Conservation (phyloP, 1,140 invertebrate species). For the Ooceraea biroi region DNA sequence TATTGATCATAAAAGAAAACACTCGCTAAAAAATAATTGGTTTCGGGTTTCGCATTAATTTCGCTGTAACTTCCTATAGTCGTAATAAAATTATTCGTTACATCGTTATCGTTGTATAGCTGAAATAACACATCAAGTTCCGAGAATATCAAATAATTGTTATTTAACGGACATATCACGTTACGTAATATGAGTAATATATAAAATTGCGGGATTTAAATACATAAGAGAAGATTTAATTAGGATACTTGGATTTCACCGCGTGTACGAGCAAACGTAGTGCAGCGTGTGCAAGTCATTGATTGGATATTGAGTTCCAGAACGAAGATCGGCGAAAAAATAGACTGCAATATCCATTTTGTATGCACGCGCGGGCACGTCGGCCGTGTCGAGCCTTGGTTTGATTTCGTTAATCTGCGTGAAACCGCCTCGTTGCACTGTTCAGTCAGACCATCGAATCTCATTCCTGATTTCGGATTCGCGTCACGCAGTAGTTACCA, state of each 20-base stretch:
- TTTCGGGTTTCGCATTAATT: not conserved
- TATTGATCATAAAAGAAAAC: not conserved
- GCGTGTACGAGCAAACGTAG: not conserved
- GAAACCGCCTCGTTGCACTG: slow-evolving; percentile 42
- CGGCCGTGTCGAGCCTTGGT: slow-evolving; percentile 30
- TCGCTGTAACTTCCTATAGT: not conserved
- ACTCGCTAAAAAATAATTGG: too few relatives aligned
- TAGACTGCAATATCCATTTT: slow-evolving; percentile 53
- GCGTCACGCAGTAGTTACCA: slow-evolving; percentile 67
- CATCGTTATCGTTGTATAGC: not conserved
- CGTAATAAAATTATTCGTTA: not conserved
- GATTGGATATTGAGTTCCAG: slow-evolving; percentile 44
- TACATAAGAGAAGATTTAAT: slow-evolving; percentile 11
- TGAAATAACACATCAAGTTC: too few relatives aligned
- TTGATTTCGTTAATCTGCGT: slow-evolving; percentile 60
- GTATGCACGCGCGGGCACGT: slow-evolving; percentile 51
- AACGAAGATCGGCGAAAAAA: slow-evolving; percentile 26
- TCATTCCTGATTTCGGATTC: slow-evolving; percentile 63
- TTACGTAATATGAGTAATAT: not conserved
- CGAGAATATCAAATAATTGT: slow-evolving; percentile 9
- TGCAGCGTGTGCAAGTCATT: slow-evolving; percentile 8
- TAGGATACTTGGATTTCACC: not conserved
- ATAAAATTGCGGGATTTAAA: not conserved
- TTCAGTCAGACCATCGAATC: slow-evolving; percentile 54
- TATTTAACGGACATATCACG: not conserved